These are phyloP conservation scores for Crossoptilon crossoptilon DNA, from an alignment of 2,797 vertebrate species.

Conservation along the genomic window DNA sequence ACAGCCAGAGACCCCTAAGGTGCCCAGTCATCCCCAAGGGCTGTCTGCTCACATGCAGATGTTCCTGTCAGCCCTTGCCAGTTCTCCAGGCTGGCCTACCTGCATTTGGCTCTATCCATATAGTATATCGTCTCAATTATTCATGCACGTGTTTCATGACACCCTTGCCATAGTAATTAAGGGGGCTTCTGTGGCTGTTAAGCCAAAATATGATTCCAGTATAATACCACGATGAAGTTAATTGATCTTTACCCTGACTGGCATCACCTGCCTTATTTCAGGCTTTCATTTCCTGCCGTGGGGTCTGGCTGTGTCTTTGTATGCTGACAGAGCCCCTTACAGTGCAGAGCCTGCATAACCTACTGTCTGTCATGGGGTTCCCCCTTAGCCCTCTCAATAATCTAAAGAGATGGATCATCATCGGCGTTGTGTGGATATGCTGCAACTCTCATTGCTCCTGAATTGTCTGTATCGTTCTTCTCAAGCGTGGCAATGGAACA, in stretches of 20 bases:
- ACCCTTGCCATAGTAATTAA: constrained; percentile 10
- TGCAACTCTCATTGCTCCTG: constrained; percentile 4
- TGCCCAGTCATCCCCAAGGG: neutral
- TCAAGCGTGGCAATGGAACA: neutral
- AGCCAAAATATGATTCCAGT: neutral
- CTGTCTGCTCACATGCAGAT: neutral
- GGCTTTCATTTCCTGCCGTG: neutral
- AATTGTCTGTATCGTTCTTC: constrained; percentile 19
- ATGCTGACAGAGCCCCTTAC: neutral
- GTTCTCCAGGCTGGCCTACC: neutral
- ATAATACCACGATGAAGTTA: neutral
- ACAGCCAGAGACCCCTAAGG: neutral
- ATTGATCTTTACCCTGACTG: neutral
- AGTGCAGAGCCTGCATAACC: neutral
- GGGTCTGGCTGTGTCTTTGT: neutral
- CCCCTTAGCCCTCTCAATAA: neutral
- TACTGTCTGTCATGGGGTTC: neutral
- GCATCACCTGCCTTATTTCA: neutral
- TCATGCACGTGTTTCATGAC: neutral
- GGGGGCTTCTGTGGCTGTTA: neutral
- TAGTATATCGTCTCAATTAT: neutral
- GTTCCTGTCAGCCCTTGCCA: neutral
- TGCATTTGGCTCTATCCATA: neutral
- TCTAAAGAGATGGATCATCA: neutral
- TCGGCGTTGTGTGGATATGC: constrained; percentile 25